phyloP scores from a whole-genome alignment of 2,888 invertebrate species.

The Caenorhabditis japonica region DNA sequence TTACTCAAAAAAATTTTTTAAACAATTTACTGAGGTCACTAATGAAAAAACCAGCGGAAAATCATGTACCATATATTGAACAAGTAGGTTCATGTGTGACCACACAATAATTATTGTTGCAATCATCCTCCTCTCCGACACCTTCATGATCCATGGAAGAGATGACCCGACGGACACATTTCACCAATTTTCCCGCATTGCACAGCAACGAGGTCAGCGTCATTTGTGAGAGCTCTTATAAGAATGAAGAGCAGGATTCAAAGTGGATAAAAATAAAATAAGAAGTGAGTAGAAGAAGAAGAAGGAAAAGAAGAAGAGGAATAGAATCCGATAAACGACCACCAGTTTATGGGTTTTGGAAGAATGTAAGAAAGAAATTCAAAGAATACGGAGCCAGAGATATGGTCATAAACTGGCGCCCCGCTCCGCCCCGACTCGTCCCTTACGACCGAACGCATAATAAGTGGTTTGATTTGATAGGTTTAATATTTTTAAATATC shows the following conservation, averaged over 20 bases:
- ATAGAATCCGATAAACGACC: slow-evolving; percentile 29
- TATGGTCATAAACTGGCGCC: slow-evolving; percentile 20
- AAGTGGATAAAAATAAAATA: slow-evolving; percentile 5
- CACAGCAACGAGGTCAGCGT: slow-evolving; percentile 47
- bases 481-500: no score
- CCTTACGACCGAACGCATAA: no score
- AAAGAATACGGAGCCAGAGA: slow-evolving; percentile 18
- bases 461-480: no score
- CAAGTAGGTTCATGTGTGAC: slow-evolving; percentile 35
- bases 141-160: slow-evolving; percentile 20
- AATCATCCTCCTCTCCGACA: slow-evolving; percentile 6
- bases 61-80: slow-evolving; percentile 17
- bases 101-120: slow-evolving; percentile 38
- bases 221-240: slow-evolving; percentile 15
- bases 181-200: slow-evolving; percentile 46
- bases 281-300: slow-evolving; percentile 8
- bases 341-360: slow-evolving; percentile 35
- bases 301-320: slow-evolving; percentile 14
- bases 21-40: no score
- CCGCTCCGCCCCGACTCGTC: no score
- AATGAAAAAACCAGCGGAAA: no score
- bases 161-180: slow-evolving; percentile 43
- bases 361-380: slow-evolving; percentile 10
- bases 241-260: slow-evolving; percentile 3
- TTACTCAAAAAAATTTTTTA: not conserved